Evolutionary conservation across 2,888 invertebrate species (phyloP), one percentile per base, ranked within the genome.

Genomic region (Cepaea hortensis): DNA sequence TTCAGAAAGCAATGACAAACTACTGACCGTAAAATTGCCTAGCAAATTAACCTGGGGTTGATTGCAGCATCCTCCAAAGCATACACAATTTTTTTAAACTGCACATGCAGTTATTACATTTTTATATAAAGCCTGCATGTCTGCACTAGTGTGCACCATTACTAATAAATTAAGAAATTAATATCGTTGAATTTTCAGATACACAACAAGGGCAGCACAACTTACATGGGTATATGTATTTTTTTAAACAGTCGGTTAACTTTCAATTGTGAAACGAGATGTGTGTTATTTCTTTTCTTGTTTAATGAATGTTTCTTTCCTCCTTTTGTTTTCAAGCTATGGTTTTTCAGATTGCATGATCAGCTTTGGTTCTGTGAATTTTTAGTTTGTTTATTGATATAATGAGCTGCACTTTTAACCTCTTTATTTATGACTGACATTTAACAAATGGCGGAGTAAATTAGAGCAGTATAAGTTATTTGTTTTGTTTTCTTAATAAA

Each of bases 141-240:
- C 35, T 35, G 35, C 35, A 35, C 35, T 1, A 35, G 1, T 35
- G 35, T 35, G 35, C 35, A 35, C 35, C 79, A 68, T 68, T 11
- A 79, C 23, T 62, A 79, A 62, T 77, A 23, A 5, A 23, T 4
- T 4, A 20, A 76, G 65, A n/a, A 5, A 76, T 84, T 75, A 76
- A 23, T 76, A 11, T 84, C 46, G 62, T 81, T 80, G 80, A 86
- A 48, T 82, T 86, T 86, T 86, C 86, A 86, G 86, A 86, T 86
- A 68, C 46, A 55, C 81, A 62, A 23, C 23, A 75, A 35, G 35
- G 68, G 46, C 65, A 82, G 82, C 77, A 62, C 55, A 86, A 61
- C 55, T 20, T 86, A 46, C 23, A 50, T 79, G 86, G 86, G 86
- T 86, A 86, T 86, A 82, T 68, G 23, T 5, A 55, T 70, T 76